Percentiles rank a stretch among this genome's conserved stretches.
Evolutionary conservation across 2,113 vertebrate species (phyloP).

Genomic region (Dryoscopus gambensis): DNA sequence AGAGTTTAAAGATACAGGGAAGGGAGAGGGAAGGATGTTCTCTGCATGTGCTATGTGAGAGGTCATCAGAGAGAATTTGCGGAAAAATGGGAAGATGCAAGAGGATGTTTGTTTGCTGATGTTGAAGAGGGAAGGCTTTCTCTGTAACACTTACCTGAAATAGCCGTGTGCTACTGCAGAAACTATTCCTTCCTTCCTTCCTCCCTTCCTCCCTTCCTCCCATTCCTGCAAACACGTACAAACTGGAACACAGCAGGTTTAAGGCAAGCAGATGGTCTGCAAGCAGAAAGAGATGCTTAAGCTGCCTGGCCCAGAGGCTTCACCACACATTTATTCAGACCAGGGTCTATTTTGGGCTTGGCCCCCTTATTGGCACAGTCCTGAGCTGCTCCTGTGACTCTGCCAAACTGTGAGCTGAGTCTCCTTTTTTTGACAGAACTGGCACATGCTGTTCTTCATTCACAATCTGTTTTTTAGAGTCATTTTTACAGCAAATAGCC

Average conservation of each 20-base stretch:
- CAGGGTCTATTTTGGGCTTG: slow-evolving; percentile 30
- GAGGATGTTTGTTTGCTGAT: background rate
- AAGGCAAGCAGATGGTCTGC: background rate
- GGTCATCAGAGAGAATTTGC: background rate
- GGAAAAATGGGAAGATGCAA: background rate
- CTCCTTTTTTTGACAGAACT: slow-evolving; percentile 9
- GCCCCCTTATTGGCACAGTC: background rate
- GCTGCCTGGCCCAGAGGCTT: background rate
- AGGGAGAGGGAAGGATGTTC: background rate
- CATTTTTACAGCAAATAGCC: slow-evolving; percentile 18
- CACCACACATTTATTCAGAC: background rate
- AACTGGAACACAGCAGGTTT: background rate
- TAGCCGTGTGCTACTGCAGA: background rate
- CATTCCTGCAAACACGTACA: background rate
- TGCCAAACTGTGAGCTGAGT: slow-evolving; percentile 18
- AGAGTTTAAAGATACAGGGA: background rate
- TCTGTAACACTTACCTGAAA: background rate
- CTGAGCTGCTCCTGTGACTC: background rate
- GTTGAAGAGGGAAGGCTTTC: background rate
- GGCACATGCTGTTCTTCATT: slow-evolving; percentile 50
- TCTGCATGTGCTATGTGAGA: background rate
- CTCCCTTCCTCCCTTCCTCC: background rate
- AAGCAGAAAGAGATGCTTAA: background rate
- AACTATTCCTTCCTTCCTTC: background rate
- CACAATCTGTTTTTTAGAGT: slow-evolving; percentile 32